Conservation (phyloP, 2,797 vertebrate species). For the Sebastes reedi region DNA sequence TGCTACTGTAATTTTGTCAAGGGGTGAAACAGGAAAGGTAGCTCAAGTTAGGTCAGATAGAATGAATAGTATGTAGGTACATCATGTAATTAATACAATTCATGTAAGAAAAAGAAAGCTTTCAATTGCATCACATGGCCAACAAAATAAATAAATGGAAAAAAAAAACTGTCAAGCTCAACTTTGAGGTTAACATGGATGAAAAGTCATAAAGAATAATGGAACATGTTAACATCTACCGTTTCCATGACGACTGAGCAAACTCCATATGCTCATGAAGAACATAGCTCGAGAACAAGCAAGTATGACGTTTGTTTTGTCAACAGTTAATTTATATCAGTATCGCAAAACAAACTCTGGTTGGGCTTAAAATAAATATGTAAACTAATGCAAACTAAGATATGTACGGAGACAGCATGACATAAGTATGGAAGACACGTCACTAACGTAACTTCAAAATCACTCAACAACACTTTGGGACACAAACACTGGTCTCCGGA, state of each 20-base stretch:
- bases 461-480: too few species aligned
- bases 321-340: neutral
- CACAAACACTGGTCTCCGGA: too few species aligned
- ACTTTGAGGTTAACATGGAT: neutral
- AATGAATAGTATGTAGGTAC: neutral
- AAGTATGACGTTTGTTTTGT: neutral
- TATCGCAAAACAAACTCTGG: too few species aligned
- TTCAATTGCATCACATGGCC: neutral
- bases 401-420: too few species aligned
- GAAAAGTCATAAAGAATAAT: neutral
- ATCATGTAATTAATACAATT: neutral
- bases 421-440: too few species aligned
- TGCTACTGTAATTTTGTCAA: neutral
- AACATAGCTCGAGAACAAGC: neutral
- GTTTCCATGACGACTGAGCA: neutral
- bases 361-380: too few species aligned
- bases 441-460: too few species aligned
- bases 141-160: neutral
- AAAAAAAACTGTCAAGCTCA: neutral
- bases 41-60: neutral
- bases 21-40: neutral
- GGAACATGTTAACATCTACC: neutral
- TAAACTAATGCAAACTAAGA: fast-evolving
- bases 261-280: neutral
- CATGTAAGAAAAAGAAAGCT: neutral